Evolutionary conservation across 2,888 invertebrate genomes (phyloP).

Genomic region (Amorpha juglandis): DNA sequence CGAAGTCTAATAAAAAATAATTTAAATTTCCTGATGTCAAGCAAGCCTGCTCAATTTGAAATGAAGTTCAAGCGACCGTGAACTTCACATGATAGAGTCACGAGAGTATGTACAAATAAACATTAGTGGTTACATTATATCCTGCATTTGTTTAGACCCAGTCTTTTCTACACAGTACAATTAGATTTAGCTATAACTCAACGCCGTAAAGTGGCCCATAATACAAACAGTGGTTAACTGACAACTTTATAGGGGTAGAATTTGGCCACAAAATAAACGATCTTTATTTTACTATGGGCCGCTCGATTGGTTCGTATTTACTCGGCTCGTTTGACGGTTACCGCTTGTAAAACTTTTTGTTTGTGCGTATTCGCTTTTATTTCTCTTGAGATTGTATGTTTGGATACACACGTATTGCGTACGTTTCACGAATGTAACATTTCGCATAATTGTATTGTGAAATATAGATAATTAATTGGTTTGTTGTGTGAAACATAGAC

Average conservation of each 20-base stretch:
- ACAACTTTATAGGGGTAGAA: slow-evolving; percentile 26
- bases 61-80: too few relatives aligned
- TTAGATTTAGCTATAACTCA: slow-evolving; percentile 1
- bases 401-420: slow-evolving; percentile 1
- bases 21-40: too few relatives aligned
- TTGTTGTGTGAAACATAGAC: too few relatives aligned
- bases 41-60: too few relatives aligned
- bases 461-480: too few relatives aligned
- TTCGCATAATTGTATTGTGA: background rate
- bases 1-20: too few relatives aligned
- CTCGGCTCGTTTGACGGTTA: slow-evolving; percentile 9
- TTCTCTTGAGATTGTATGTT: slow-evolving; percentile 17
- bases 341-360: slow-evolving; percentile 19
- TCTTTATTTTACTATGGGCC: slow-evolving; percentile 22
- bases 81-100: too few relatives aligned
- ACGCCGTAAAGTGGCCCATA: slow-evolving; percentile 11
- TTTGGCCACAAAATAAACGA: slow-evolving; percentile 26
- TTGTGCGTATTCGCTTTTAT: slow-evolving; percentile 22
- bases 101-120: background rate
- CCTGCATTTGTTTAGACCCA: background rate
- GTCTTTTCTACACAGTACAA: background rate
- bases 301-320: slow-evolving; percentile 29
- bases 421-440: background rate
- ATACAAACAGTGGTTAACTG: slow-evolving; percentile 24
- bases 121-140: too few relatives aligned